Percentiles rank a stretch among this genome's conserved stretches.
Conservation (phyloP, 2,113 vertebrate species). For the Thamnophis sirtalis region DNA sequence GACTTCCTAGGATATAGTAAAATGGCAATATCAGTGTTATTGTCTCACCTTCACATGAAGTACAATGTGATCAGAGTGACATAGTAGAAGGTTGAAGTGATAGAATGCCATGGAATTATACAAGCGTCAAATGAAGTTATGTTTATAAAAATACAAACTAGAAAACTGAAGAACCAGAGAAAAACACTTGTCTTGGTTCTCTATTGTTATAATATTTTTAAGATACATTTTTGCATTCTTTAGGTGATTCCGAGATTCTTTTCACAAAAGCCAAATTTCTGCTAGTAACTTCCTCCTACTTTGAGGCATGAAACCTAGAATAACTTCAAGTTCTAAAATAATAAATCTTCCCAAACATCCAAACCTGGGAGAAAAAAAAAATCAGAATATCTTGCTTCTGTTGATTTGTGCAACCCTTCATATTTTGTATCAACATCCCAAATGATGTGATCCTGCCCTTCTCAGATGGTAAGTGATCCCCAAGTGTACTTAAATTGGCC, state of each 20-base stretch:
- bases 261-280: neutral
- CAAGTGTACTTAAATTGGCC: neutral
- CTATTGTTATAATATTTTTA: neutral
- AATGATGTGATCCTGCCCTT: neutral
- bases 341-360: neutral
- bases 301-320: neutral
- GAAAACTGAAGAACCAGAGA: neutral
- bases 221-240: neutral
- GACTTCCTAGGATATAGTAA: neutral
- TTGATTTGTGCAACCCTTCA: neutral
- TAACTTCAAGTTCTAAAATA: neutral
- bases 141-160: neutral
- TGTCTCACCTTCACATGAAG: neutral
- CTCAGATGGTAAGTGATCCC: neutral
- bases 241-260: neutral
- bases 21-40: neutral
- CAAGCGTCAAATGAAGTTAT: neutral
- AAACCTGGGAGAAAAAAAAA: accelerated
- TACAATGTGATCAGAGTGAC: neutral
- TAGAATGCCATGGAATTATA: neutral
- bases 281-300: neutral
- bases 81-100: neutral
- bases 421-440: neutral
- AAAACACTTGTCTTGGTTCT: neutral
- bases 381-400: neutral